These are phyloP conservation scores for Spisula solida DNA, from an alignment of 2,888 invertebrate genomes.

Conservation along the genomic window DNA sequence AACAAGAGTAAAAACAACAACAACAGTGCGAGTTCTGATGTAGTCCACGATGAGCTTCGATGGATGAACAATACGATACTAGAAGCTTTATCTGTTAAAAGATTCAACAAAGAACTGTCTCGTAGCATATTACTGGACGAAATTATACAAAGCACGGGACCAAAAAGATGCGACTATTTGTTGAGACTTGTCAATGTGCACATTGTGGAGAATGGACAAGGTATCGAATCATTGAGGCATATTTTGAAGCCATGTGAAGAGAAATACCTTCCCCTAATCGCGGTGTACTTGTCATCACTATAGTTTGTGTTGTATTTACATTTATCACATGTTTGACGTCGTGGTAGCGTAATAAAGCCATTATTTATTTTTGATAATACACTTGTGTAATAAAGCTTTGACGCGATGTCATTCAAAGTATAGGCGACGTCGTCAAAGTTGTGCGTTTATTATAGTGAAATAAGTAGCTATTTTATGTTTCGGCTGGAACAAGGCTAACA, in stretches of 20 bases:
- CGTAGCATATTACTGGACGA: constrained; percentile 45
- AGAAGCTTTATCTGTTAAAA: constrained; percentile 50
- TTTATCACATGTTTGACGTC: too few relatives aligned
- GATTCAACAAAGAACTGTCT: constrained; percentile 35
- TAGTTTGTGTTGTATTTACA: constrained; percentile 5
- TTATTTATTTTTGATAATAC: too few relatives aligned
- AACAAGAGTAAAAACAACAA: too few relatives aligned
- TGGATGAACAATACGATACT: constrained; percentile 38
- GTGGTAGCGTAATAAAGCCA: too few relatives aligned
- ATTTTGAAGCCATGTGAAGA: constrained; percentile 29
- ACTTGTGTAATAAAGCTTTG: too few relatives aligned
- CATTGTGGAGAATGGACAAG: constrained; percentile 47
- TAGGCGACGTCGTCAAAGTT: too few relatives aligned
- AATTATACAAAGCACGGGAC: constrained; percentile 30
- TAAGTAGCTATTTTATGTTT: too few relatives aligned
- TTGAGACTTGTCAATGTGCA: constrained; percentile 38
- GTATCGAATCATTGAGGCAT: constrained; percentile 31
- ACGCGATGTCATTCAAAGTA: too few relatives aligned
- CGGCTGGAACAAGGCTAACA: too few relatives aligned
- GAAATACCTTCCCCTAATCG: constrained; percentile 27
- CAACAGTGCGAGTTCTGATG: neutral
- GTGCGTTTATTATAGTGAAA: too few relatives aligned
- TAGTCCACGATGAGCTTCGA: neutral
- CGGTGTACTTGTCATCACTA: constrained; percentile 11
- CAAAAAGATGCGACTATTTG: constrained; percentile 32